Evolutionary conservation across 2,888 invertebrate species (phyloP).

Genomic region (Dioctria linearis): DNA sequence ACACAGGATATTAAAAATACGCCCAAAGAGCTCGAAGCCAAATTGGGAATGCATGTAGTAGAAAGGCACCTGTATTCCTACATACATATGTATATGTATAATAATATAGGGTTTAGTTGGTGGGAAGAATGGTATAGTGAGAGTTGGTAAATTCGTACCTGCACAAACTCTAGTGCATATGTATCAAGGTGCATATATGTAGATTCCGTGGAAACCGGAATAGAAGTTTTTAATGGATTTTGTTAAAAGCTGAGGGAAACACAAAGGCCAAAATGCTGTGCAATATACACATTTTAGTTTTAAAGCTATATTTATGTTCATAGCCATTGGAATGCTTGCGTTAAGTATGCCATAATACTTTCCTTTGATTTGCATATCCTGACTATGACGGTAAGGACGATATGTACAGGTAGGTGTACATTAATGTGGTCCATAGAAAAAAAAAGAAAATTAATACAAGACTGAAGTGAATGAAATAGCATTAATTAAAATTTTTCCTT

Average conservation of each 20-base stretch:
- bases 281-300: slow-evolving; percentile 4
- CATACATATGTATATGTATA: neutral
- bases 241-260: neutral
- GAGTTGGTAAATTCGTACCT: neutral
- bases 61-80: neutral
- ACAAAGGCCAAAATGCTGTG: neutral
- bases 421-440: too few relatives aligned
- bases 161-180: too few relatives aligned
- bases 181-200: neutral
- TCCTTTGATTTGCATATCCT: slow-evolving; percentile 13
- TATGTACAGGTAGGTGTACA: too few relatives aligned
- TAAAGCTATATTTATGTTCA: neutral
- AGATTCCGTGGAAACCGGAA: neutral
- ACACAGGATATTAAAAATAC: slow-evolving; percentile 4
- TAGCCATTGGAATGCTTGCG: neutral
- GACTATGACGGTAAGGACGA: neutral
- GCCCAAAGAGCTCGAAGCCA: neutral
- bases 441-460: too few relatives aligned
- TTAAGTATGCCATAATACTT: neutral
- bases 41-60: neutral
- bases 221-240: slow-evolving; percentile 23
- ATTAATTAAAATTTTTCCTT: slow-evolving; percentile 6
- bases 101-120: neutral
- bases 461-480: neutral
- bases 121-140: neutral